These are phyloP conservation scores for Pseudomyrmex gracilis DNA, from an alignment of 1,140 invertebrate species.

Conservation along the genomic window DNA sequence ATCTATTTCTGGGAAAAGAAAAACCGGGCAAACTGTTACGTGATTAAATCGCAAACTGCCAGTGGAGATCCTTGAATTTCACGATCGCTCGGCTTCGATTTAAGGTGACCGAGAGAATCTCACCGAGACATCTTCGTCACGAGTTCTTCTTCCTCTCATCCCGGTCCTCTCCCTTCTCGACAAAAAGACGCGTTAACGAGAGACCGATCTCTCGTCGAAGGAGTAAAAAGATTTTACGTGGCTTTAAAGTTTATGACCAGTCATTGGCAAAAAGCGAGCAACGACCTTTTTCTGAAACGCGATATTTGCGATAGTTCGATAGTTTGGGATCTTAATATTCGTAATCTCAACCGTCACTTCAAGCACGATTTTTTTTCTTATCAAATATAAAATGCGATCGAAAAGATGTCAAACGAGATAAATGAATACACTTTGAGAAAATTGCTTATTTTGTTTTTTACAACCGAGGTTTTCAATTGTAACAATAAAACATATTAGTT, in stretches of 20 bases:
- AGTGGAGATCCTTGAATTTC: slow-evolving; percentile 40
- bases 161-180: too few species aligned
- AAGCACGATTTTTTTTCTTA: neutral
- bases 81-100: slow-evolving; percentile 53
- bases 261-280: slow-evolving; percentile 3
- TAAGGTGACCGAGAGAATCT: slow-evolving; percentile 26
- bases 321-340: slow-evolving; percentile 36
- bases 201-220: slow-evolving; percentile 14
- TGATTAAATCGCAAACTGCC: slow-evolving; percentile 56
- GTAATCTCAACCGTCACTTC: neutral
- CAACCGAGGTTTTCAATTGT: neutral
- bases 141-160: neutral
- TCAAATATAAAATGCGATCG: slow-evolving; percentile 15
- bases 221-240: slow-evolving; percentile 49
- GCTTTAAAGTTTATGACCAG: slow-evolving; percentile 49
- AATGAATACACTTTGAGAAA: too few species aligned
- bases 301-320: slow-evolving; percentile 32
- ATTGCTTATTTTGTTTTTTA: too few species aligned
- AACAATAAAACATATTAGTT: neutral
- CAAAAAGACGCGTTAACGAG: slow-evolving; percentile 46
- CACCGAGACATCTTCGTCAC: slow-evolving; percentile 29
- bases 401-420: neutral
- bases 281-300: neutral
- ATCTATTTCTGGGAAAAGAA: slow-evolving; percentile 54
- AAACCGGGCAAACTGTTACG: slow-evolving; percentile 60